Conservation (phyloP, 2,113 vertebrate genomes). For the Platycercus adscitus region DNA sequence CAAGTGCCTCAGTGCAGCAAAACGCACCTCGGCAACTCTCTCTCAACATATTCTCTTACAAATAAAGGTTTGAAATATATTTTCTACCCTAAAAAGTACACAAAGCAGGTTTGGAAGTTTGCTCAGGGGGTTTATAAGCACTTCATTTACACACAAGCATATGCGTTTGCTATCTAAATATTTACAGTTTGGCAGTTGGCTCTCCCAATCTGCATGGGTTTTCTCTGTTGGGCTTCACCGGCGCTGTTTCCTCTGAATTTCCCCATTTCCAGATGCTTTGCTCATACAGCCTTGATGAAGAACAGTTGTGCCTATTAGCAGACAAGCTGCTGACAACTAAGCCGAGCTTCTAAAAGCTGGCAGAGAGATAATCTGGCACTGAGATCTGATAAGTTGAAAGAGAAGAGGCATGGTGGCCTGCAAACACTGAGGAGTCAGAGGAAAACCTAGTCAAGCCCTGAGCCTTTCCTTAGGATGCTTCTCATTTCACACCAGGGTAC, state of each 20-base stretch:
- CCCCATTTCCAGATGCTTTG: slow-evolving; percentile 40
- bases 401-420: neutral
- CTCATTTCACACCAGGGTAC: neutral
- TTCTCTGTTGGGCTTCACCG: neutral
- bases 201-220: neutral
- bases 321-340: slow-evolving; percentile 63
- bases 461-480: neutral
- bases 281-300: neutral
- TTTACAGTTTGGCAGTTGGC: slow-evolving; percentile 7
- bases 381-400: slow-evolving; percentile 1
- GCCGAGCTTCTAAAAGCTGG: slow-evolving; percentile 21
- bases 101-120: neutral
- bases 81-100: neutral
- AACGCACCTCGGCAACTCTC: neutral
- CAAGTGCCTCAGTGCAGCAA: neutral
- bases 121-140: neutral
- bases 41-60: neutral
- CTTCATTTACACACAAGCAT: neutral
- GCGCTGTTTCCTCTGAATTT: neutral
- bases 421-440: neutral
- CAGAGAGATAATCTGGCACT: slow-evolving; percentile 31
- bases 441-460: neutral
- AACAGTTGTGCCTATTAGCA: slow-evolving; percentile 52
- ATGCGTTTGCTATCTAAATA: slow-evolving; percentile 9
- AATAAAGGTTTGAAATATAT: neutral